Evolutionary conservation across 2,888 invertebrate genomes (phyloP), one percentile per base, ranked within the genome.

Genomic region (Amblyjoppa proteus): DNA sequence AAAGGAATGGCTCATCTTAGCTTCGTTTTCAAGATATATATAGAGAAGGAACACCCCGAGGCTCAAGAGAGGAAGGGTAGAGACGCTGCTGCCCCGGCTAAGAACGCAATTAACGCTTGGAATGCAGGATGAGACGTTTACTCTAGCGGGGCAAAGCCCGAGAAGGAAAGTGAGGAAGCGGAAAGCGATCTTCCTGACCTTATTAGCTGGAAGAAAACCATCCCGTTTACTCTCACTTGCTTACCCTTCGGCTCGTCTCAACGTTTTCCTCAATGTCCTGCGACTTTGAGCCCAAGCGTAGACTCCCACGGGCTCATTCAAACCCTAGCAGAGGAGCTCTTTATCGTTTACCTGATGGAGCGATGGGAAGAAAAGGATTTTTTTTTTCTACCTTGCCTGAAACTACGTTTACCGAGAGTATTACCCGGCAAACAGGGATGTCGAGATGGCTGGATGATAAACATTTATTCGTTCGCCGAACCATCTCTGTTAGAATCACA

Each of bases 91-190:
- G 66, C 53, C 45, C 45, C 58, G 69, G 82, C 74, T 87, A 83
- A 88, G 86, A 84, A 86, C 87, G 86, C 85, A 85, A 89, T 89
- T 89, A 88, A 81, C 84, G 83, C 75, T 66, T 70, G 74, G 76
- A 84, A 88, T 81, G 68, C 58, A 75, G 77, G 87, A 83, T 82
- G 85, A 87, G 83, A 75, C 81, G 73, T 73, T 85, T 82, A 70
- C 89, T 45, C 58, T 68, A 31, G 73, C 69, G 70, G 20, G 41
- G 13, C 34, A 75, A 77, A 58, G 31, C 69, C 56, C 16, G 69
- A 64, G 38, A 61, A 16, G 58, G 61, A 51, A 68, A 78, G 80
- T 68, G 61, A 81, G 78, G 73, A 83, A 68, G 79, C 64, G 61
- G 64, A 75, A 77, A 70, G 74, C 70, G 53, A 84, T 83, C 82